A percentile compares a stretch with the other conserved stretches of the same genome.
phyloP scores from a whole-genome alignment of 2,888 invertebrate species.

The Spilarctia lutea region DNA sequence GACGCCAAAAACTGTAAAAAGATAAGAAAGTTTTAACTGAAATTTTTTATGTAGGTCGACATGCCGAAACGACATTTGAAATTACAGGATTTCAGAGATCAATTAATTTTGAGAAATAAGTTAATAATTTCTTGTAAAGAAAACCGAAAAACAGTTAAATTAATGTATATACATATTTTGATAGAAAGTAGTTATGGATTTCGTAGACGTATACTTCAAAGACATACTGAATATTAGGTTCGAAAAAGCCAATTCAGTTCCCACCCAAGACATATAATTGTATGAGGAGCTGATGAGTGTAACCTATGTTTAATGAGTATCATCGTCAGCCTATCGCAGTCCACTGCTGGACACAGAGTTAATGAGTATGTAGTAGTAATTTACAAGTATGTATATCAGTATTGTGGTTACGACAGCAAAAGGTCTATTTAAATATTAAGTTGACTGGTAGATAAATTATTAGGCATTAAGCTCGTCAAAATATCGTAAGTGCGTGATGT shows the following conservation, averaged over 20 bases:
- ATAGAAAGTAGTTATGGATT: not conserved
- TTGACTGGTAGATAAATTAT: no score
- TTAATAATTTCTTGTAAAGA: not conserved
- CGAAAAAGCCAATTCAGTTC: not conserved
- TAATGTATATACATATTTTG: not conserved
- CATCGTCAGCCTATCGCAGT: no score
- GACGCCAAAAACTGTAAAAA: constrained; percentile 31
- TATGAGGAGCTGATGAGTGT: no score
- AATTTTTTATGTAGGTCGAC: not conserved
- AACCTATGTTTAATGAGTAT: no score
- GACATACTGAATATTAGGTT: not conserved
- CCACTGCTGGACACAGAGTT: no score
- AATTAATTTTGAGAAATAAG: not conserved
- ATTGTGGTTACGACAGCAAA: not conserved
- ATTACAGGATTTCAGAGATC: not conserved
- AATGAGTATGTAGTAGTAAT: no score
- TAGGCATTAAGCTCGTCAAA: no score
- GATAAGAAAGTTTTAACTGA: constrained; percentile 7
- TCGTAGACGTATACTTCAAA: not conserved
- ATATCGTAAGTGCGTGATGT: no score
- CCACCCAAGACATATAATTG: not conserved
- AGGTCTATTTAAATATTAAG: no score
- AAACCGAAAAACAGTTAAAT: not conserved
- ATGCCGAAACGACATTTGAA: not conserved
- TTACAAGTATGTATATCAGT: no score